Base-by-base conservation (phyloP, 2,113 vertebrate genomes). In the Trematomus loennbergii region DNA sequence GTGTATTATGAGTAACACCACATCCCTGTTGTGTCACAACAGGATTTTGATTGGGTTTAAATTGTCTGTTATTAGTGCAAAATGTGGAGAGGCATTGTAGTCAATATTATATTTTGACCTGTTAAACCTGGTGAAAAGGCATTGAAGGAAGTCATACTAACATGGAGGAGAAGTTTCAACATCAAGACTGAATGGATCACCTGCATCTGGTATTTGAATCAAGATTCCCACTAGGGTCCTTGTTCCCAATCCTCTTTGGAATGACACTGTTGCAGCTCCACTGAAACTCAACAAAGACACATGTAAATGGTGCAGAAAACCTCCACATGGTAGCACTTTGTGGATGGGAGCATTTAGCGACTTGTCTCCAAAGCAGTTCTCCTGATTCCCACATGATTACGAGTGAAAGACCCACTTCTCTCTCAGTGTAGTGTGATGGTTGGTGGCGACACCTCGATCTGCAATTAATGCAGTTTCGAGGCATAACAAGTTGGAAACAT, bases 301-400 rank as follows among this genome's bases (percentile, higher is more conserved):
- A 82, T 85, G 83, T 82, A 68, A 72, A 87, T 58, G 79, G 62
- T 0, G 57, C 65, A 33, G n/a, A 33, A 11, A 79, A 68, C 80
- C 69, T 76, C 89, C 86, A 88, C 80, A 72, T 91, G 87, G 80
- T 79, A 87, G 36, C 81, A 82, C 49, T 90, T 89, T 87, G 83
- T 71, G 78, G 82, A 87, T 45, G 71, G 69, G 70, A 13, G 68
- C 12, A 48, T 88, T 86, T 79, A 83, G 70, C n/a, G n/a, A 71
- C 54, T 79, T 22, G 74, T 85, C 71, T 88, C 72, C 66, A 43
- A n/a, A 74, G 78, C 71, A 17, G 50, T 53, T 63, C 60, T 62
- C 71, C 15, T 43, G 61, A 57, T 72, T 87, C 83, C 66, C 52
- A 33, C 63, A 70, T n/a, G 49, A 64, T 79, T 69, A 50, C 54